Evolutionary conservation across 1,140 invertebrate species (phyloP).

Genomic region (Pachyrhynchus sulphureomaculatus): DNA sequence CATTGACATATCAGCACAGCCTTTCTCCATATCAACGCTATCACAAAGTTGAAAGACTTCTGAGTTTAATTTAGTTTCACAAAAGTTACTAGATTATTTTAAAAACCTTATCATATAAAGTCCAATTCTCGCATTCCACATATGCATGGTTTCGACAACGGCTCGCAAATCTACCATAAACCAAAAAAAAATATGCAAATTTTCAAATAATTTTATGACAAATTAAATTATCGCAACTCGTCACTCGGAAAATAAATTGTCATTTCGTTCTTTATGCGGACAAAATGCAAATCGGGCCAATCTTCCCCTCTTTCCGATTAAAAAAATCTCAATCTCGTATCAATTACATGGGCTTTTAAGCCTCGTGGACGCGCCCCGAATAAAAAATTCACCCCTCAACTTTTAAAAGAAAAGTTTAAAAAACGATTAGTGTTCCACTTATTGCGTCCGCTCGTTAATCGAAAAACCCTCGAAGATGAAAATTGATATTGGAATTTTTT

Average conservation of each 20-base stretch:
- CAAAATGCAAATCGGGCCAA: constrained; percentile 5
- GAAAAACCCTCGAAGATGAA: constrained; percentile 34
- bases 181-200: no score
- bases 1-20: no score
- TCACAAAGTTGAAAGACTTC: no score
- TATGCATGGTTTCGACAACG: no score
- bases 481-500: constrained; percentile 43
- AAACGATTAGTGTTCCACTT: constrained; percentile 43
- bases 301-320: constrained; percentile 9
- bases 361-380: constrained; percentile 31
- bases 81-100: no score
- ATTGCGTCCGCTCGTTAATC: constrained; percentile 40
- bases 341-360: constrained; percentile 43
- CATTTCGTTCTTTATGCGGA: background rate
- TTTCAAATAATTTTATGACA: no score
- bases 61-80: no score
- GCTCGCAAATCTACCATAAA: no score
- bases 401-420: constrained; percentile 42
- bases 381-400: constrained; percentile 45
- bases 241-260: constrained; percentile 4
- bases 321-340: constrained; percentile 36
- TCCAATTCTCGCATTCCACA: no score
- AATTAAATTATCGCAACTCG: constrained; percentile 1
- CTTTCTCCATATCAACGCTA: no score
- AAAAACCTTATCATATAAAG: no score